Percentiles rank a stretch among this genome's conserved stretches.
phyloP scores from a whole-genome alignment of 2,888 invertebrate species.

The Cenopis cana region DNA sequence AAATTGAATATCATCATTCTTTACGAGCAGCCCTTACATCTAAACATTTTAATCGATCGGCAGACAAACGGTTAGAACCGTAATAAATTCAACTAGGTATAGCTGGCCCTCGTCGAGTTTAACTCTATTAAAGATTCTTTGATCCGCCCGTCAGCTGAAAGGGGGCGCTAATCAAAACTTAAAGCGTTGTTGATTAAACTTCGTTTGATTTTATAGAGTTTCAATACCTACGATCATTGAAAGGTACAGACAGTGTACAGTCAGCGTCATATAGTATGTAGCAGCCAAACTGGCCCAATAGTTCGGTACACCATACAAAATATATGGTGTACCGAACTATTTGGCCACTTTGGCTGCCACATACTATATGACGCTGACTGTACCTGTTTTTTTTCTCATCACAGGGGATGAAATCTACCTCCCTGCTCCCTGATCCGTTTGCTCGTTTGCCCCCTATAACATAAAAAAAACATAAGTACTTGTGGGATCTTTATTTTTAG shows the following conservation, averaged over 20 bases:
- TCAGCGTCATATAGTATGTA: too few species aligned
- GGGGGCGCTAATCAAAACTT: conserved; percentile 27
- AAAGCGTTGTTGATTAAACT: conserved; percentile 30
- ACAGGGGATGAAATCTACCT: too few species aligned
- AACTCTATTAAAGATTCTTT: conserved; percentile 32
- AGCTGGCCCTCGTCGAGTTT: neutral
- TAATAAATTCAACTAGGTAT: conserved; percentile 37
- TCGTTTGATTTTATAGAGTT: conserved; percentile 19
- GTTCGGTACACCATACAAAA: too few species aligned
- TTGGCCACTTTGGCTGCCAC: too few species aligned
- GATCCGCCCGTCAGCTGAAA: conserved; percentile 3
- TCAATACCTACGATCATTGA: neutral
- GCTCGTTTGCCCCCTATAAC: too few species aligned
- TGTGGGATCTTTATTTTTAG: too few species aligned
- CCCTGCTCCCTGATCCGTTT: too few species aligned
- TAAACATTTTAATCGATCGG: neutral
- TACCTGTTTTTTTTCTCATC: too few species aligned
- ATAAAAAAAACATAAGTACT: too few species aligned
- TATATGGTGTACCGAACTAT: too few species aligned
- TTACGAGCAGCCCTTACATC: neutral
- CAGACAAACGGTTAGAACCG: conserved; percentile 6
- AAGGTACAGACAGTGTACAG: neutral
- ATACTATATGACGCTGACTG: too few species aligned
- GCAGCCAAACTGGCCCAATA: too few species aligned
- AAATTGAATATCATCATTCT: neutral